A percentile compares a stretch with the other conserved stretches of the same genome.
These are phyloP conservation scores for Cladopsammia gracilis DNA, from an alignment of 64 coral and sea anemone genomes.

Conservation along the genomic window DNA sequence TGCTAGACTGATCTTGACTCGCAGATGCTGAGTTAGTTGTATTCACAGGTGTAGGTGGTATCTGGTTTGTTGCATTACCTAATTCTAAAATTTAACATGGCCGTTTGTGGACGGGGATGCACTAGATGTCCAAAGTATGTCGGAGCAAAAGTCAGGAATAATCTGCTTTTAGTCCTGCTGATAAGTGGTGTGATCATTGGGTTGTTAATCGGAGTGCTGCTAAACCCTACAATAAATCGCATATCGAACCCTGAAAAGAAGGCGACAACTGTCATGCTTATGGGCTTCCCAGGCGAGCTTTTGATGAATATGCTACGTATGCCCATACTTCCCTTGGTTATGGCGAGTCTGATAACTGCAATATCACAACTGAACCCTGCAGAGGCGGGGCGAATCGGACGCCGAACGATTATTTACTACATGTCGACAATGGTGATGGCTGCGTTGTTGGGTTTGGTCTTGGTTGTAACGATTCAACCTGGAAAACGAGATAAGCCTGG, in stretches of 20 bases:
- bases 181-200: too few species aligned
- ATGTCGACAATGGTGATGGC: slow-evolving; percentile 65
- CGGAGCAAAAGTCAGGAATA: too few species aligned
- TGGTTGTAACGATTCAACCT: slow-evolving; percentile 61
- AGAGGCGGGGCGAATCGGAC: slow-evolving; percentile 48
- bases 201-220: too few species aligned
- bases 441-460: slow-evolving; percentile 47
- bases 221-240: too few species aligned
- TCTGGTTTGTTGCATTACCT: too few species aligned
- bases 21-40: too few species aligned
- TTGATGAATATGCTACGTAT: slow-evolving; percentile 55
- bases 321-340: slow-evolving; percentile 59
- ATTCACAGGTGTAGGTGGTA: too few species aligned
- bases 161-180: too few species aligned
- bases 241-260: slow-evolving; percentile 24
- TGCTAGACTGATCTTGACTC: too few species aligned
- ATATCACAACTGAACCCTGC: slow-evolving; percentile 48
- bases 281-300: slow-evolving; percentile 53
- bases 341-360: slow-evolving; percentile 66
- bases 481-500: slow-evolving; percentile 12
- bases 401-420: slow-evolving; percentile 68
- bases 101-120: too few species aligned
- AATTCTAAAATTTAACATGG: too few species aligned
- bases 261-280: slow-evolving; percentile 27
- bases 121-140: too few species aligned